Percentiles rank a stretch among this genome's conserved stretches.
phyloP scores from a whole-genome alignment of 2,797 vertebrate genomes.

The Phoebastria nigripes region DNA sequence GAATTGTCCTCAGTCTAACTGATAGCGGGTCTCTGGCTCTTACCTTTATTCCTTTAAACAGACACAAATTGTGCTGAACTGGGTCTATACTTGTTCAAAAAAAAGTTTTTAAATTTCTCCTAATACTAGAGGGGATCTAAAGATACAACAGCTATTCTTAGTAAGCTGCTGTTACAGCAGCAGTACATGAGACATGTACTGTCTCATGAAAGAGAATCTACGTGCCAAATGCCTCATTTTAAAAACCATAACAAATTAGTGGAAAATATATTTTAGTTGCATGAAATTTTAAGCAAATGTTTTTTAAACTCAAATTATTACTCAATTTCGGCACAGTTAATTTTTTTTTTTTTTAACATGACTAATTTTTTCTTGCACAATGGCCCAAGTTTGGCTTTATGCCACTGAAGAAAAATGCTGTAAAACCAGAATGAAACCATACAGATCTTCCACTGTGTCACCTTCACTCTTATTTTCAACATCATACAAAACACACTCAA shows the following conservation, averaged over 20 bases:
- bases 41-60: neutral
- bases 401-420: neutral
- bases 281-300: constrained; percentile 53
- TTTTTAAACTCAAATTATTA: neutral
- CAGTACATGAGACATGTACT: neutral
- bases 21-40: neutral
- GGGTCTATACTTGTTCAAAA: neutral
- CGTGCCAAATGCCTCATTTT: constrained; percentile 12
- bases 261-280: constrained; percentile 38
- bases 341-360: neutral
- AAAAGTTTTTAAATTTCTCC: neutral
- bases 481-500: neutral
- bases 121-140: neutral
- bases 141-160: neutral
- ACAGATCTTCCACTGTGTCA: neutral
- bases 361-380: neutral
- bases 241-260: constrained; percentile 29
- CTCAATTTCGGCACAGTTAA: neutral
- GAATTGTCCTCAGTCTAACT: neutral
- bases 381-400: neutral
- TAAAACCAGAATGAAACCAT: neutral
- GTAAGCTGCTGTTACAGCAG: neutral
- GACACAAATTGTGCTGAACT: neutral
- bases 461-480: neutral
- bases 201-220: neutral